Conservation (phyloP, 2,113 vertebrate species). For the Corydoras sp. region DNA sequence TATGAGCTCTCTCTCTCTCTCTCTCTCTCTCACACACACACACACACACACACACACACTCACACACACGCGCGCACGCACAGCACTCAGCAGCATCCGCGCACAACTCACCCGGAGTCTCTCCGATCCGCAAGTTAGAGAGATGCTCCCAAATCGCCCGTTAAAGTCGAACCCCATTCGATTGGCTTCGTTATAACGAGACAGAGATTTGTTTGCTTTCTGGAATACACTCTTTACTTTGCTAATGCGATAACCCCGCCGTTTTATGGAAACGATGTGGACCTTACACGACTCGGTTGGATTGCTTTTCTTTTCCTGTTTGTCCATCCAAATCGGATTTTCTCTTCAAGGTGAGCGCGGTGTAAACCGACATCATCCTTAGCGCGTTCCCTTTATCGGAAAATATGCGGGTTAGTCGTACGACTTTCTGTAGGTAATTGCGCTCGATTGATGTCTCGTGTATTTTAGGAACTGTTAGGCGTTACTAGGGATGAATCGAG, state of each 20-base stretch:
- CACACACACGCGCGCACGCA: constrained; percentile 12
- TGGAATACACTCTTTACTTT: constrained; percentile 26
- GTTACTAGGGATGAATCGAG: too few species aligned
- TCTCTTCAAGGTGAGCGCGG: constrained; percentile 65
- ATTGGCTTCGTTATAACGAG: constrained; percentile 47
- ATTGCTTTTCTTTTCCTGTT: constrained; percentile 67
- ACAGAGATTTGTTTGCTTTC: not conserved
- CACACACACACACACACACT: not conserved
- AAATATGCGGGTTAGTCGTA: too few species aligned
- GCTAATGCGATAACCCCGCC: constrained; percentile 43
- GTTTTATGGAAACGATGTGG: constrained; percentile 64
- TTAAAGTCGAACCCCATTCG: constrained; percentile 33
- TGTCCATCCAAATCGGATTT: constrained; percentile 67
- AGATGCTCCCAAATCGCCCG: constrained; percentile 53
- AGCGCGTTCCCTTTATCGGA: not conserved
- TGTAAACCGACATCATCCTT: not conserved
- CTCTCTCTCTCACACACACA: not conserved
- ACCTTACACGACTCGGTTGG: constrained; percentile 68
- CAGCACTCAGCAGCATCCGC: constrained; percentile 41
- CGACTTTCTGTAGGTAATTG: too few species aligned
- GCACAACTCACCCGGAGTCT: constrained; percentile 33
- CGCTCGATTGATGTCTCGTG: too few species aligned
- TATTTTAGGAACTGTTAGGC: too few species aligned
- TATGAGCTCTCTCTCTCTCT: constrained; percentile 31
- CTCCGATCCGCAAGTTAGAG: constrained; percentile 46